A percentile compares a stretch with the other conserved stretches of the same genome.
Evolutionary conservation across 2,888 invertebrate species (phyloP).

Genomic region (Orthosia gracilis): DNA sequence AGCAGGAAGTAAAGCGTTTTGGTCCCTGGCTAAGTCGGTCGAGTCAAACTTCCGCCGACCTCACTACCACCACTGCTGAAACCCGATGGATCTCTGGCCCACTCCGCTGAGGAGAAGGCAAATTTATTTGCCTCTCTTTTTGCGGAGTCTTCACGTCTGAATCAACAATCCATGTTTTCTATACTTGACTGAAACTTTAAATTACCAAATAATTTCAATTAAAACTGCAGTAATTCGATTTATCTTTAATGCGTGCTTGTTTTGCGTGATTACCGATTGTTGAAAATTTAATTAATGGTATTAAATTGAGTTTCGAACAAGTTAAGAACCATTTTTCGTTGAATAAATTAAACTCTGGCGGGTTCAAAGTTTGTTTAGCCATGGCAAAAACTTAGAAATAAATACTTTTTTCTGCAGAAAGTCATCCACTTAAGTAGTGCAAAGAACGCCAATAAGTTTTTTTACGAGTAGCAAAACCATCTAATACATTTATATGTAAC

Average conservation of each 20-base stretch:
- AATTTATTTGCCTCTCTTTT: too few relatives aligned
- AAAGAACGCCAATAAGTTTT: too few relatives aligned
- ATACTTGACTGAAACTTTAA: not conserved
- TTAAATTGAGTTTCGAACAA: slow-evolving; percentile 26
- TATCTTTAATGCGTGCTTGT: not conserved
- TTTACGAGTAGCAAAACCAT: too few relatives aligned
- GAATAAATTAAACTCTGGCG: not conserved
- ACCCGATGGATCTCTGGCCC: too few relatives aligned
- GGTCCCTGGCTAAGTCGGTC: too few relatives aligned
- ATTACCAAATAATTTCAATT: not conserved
- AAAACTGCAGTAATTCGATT: slow-evolving; percentile 2
- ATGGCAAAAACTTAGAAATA: not conserved
- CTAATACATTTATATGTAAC: too few relatives aligned
- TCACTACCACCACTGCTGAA: too few relatives aligned
- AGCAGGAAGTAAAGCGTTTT: too few relatives aligned
- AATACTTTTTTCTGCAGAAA: not conserved
- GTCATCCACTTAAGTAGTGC: not conserved
- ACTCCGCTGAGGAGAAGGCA: too few relatives aligned
- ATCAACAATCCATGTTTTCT: too few relatives aligned
- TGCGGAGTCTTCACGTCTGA: too few relatives aligned
- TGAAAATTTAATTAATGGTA: slow-evolving; percentile 12
- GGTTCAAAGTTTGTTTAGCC: not conserved
- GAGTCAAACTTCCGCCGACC: too few relatives aligned
- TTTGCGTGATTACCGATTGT: not conserved
- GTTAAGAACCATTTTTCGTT: slow-evolving; percentile 18